phyloP scores from a whole-genome alignment of 2,113 vertebrate species.

The Chionodraco myersi region DNA sequence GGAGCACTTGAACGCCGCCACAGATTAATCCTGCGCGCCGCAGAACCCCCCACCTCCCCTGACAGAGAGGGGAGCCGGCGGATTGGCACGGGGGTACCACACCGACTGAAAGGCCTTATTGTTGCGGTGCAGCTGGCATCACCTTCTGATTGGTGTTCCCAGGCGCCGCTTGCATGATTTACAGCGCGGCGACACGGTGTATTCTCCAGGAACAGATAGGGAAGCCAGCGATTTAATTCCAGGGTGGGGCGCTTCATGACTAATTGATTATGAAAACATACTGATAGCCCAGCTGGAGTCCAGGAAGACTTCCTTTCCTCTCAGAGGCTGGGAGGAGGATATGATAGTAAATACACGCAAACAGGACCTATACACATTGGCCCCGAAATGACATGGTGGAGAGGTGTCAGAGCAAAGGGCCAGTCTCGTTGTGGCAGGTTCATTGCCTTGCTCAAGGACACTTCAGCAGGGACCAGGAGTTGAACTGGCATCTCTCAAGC shows the following conservation, averaged over 20 bases:
- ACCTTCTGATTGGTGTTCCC: conserved; percentile 51
- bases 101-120: conserved; percentile 74
- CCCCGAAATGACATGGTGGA: no score
- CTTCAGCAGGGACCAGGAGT: no score
- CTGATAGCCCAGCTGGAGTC: conserved; percentile 8
- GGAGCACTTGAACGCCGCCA: conserved; percentile 14
- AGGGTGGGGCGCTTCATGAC: conserved; percentile 66
- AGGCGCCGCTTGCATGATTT: conserved; percentile 47
- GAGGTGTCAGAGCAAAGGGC: no score
- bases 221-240: conserved; percentile 12
- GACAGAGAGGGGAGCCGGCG: conserved; percentile 25
- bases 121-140: conserved; percentile 73
- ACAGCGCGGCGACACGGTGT: conserved; percentile 5
- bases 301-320: neutral
- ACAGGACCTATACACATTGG: no score
- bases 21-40: conserved; percentile 52
- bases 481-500: no score
- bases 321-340: neutral
- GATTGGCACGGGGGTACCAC: conserved; percentile 57
- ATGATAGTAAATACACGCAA: no score
- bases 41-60: conserved; percentile 35
- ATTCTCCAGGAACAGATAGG: neutral
- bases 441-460: no score
- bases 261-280: conserved; percentile 62
- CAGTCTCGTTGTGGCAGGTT: no score